Conservation (phyloP, 2,113 vertebrate genomes). For the Corythoichthys haematopterus region DNA sequence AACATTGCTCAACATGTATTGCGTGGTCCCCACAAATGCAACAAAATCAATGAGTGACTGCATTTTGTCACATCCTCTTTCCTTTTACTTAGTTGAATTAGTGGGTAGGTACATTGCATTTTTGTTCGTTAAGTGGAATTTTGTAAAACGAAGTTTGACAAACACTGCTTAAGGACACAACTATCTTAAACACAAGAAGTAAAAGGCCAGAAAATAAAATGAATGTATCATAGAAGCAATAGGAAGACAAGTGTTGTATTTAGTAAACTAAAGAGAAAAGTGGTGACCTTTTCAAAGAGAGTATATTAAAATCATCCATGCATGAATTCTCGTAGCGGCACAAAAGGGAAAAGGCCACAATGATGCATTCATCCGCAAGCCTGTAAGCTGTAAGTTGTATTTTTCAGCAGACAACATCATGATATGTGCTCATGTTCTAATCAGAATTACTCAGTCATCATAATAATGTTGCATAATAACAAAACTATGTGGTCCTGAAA, state of each 20-base stretch:
- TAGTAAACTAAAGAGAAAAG: background rate
- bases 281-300: background rate
- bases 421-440: background rate
- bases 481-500: background rate
- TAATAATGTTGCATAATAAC: background rate
- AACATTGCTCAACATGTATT: background rate
- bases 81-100: background rate
- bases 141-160: background rate
- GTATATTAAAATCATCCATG: background rate
- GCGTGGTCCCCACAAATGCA: background rate
- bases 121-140: background rate
- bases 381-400: background rate
- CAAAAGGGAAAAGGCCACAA: background rate
- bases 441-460: background rate
- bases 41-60: background rate
- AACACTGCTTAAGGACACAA: background rate
- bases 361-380: slow-evolving; percentile 1
- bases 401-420: background rate
- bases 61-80: background rate
- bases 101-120: background rate
- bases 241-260: background rate
- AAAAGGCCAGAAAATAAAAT: background rate
- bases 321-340: background rate
- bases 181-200: background rate
- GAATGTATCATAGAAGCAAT: background rate